Base-by-base conservation (phyloP, 2,797 vertebrate genomes). In the Leptodactylus fallax region DNA sequence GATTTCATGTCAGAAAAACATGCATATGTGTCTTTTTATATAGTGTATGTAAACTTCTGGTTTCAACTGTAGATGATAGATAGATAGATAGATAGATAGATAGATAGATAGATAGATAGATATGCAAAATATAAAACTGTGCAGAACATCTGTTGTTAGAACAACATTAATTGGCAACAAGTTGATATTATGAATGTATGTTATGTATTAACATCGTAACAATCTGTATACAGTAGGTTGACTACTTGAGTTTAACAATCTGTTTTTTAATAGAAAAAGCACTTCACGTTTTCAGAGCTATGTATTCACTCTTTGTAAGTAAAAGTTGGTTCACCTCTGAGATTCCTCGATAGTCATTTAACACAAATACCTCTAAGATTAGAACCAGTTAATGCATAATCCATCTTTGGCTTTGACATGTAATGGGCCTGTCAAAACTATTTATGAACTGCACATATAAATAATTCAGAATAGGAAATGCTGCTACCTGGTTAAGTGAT, bases 401-500 rank as follows among this genome's bases (percentile, higher is more conserved):
- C 87, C 87, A 88, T 88, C 83, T 81, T 76, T 85, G 67, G 51
- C 23, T 83, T 69, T 81, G 78, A 85, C 78, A 85, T 88, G 71
- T 56, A 88, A 88, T 88, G 83, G 78, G 79, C 67, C 49, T 88
- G 87, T 88, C 87, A 88, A 58, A 88, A 81, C 83, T 81, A 81
- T 85, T 85, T 88, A 88, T 81, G 69, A 88, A 81, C 53, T 79
- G 13, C 51, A 76, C 67, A 76, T 85, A 88, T 88, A 85, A 88
- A 88, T 88, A 85, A 88, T 88, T 81, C 83, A 88, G 55, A 72
- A 65, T 88, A 88, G 83, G 78, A 81, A 88, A 80, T 72, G 76
- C 67, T 88, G 78, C 83, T 88, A 88, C 83, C 87, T 88, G 83
- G 78, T 85, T 81, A 85, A 88, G 87, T 85, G 87, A 88, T 81